Percentiles rank a stretch among this genome's conserved stretches.
phyloP scores from a whole-genome alignment of 2,888 invertebrate genomes.

The Microchrysa polita region DNA sequence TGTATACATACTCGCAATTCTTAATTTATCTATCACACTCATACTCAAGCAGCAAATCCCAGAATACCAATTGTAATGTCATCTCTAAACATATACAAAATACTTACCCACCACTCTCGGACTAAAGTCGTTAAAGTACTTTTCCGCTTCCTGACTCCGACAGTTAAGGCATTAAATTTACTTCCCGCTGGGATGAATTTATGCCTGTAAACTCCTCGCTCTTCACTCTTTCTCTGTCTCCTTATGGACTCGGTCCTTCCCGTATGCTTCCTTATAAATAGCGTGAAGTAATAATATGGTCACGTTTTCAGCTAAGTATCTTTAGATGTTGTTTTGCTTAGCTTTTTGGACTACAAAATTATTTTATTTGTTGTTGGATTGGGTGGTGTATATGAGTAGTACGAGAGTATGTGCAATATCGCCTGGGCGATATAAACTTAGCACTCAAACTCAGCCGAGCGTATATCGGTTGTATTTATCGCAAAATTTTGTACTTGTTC shows the following conservation, averaged over 20 bases:
- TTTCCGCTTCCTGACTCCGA: neutral
- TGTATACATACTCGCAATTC: no score
- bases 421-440: no score
- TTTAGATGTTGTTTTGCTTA: neutral
- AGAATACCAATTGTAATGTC: no score
- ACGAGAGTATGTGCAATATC: neutral
- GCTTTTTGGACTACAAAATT: conserved; percentile 21
- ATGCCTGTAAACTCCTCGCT: no score
- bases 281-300: neutral
- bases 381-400: no score
- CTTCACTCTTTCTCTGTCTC: neutral
- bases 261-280: neutral
- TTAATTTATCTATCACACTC: no score
- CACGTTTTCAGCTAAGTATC: conserved; percentile 38
- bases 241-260: neutral
- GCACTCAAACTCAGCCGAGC: neutral
- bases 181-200: neutral
- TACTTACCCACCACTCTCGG: conserved; percentile 14
- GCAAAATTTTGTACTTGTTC: conserved; percentile 22
- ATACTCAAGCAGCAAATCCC: no score
- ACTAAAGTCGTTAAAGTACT: neutral
- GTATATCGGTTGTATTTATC: neutral
- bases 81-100: neutral
- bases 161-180: neutral
- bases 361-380: no score